Conservation (phyloP, 2,888 invertebrate species). For the Orthonevra nobilis region DNA sequence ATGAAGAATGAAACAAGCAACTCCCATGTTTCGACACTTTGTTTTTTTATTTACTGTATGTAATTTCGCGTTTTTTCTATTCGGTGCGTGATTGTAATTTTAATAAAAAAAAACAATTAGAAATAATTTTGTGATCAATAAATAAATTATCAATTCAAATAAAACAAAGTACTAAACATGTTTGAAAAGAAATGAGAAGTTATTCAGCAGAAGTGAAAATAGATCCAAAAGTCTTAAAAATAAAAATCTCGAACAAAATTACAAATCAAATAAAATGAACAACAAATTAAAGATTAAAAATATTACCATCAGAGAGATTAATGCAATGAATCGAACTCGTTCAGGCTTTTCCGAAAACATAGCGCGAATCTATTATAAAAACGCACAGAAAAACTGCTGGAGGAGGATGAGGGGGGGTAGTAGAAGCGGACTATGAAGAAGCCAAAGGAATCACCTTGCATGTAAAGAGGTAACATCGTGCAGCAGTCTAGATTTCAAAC, state of each 20-base stretch:
- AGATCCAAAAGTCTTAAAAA: too few relatives aligned
- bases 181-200: neutral
- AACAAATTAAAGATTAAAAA: neutral
- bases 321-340: too few relatives aligned
- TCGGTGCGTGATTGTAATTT: constrained; percentile 46
- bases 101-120: constrained; percentile 29
- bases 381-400: constrained; percentile 16
- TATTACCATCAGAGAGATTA: too few relatives aligned
- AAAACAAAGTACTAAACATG: constrained; percentile 3
- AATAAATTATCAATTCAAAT: constrained; percentile 30
- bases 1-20: neutral
- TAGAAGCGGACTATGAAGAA: too few relatives aligned
- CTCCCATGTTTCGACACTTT: constrained; percentile 1
- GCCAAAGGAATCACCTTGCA: too few relatives aligned
- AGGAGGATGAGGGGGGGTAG: too few relatives aligned
- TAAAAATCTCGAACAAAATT: too few relatives aligned
- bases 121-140: constrained; percentile 50
- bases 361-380: too few relatives aligned
- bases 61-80: constrained; percentile 33
- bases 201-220: neutral
- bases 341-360: too few relatives aligned
- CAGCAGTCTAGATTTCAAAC: constrained; percentile 14
- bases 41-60: neutral
- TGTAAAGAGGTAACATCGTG: constrained; percentile 9
- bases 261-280: too few relatives aligned